Percentiles rank a stretch among this genome's conserved stretches.
phyloP scores from a whole-genome alignment of 2,888 invertebrate genomes.

The Pseudoips prasinana region DNA sequence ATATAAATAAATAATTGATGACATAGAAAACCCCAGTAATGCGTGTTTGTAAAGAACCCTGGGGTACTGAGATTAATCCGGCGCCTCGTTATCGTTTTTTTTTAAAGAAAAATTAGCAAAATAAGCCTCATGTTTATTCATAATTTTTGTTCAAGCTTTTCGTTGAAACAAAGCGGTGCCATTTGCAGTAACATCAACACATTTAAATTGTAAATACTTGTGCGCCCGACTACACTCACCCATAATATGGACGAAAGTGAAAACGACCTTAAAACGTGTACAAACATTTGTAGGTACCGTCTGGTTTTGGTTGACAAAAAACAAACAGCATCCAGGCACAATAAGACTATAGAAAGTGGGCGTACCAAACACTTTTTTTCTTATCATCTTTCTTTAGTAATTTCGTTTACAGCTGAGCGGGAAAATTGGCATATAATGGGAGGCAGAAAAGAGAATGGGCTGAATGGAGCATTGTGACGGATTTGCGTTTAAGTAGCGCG shows the following conservation, averaged over 20 bases:
- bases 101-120: background rate
- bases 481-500: constrained; percentile 13
- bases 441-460: constrained; percentile 38
- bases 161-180: constrained; percentile 7
- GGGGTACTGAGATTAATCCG: too few species aligned
- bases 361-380: constrained; percentile 17
- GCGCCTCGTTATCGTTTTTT: too few species aligned
- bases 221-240: constrained; percentile 43
- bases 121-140: background rate
- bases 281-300: constrained; percentile 41
- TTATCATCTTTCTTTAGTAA: constrained; percentile 42
- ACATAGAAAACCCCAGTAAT: background rate
- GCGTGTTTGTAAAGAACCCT: too few species aligned
- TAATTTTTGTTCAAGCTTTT: too few species aligned
- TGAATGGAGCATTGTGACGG: constrained; percentile 26
- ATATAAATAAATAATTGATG: background rate
- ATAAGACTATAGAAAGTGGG: constrained; percentile 47
- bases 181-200: constrained; percentile 18
- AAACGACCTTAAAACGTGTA: constrained; percentile 73
- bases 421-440: constrained; percentile 55
- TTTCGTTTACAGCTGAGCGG: constrained; percentile 42
- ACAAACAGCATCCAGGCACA: constrained; percentile 58
- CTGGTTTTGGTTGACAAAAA: constrained; percentile 65
- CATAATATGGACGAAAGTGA: constrained; percentile 62
- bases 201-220: constrained; percentile 42